These are phyloP conservation scores for Otus sunia DNA, from an alignment of 2,113 vertebrate species.

Conservation along the genomic window DNA sequence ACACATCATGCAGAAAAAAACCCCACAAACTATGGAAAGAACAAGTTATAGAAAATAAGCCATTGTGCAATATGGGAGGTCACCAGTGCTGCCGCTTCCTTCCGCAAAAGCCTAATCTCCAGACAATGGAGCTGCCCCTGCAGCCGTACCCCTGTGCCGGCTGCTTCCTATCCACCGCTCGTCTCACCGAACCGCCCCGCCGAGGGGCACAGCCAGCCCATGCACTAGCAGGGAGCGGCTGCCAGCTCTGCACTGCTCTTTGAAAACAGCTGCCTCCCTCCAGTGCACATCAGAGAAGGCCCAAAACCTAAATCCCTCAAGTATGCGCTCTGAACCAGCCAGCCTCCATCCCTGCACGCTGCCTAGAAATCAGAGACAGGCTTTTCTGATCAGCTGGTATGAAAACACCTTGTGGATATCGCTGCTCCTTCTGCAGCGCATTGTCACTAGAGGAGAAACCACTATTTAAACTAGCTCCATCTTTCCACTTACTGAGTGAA, in stretches of 20 bases:
- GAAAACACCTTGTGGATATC: background rate
- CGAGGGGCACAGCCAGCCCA: background rate
- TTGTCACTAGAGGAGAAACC: background rate
- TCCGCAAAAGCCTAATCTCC: background rate
- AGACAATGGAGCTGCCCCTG: background rate
- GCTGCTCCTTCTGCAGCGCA: background rate
- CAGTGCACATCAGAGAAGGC: rapidly evolving
- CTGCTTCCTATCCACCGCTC: background rate
- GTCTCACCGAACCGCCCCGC: background rate
- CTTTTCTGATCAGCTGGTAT: background rate
- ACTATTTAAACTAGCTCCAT: background rate
- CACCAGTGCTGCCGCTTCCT: background rate
- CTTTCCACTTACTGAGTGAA: background rate
- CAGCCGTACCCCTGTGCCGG: background rate
- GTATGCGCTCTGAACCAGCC: background rate
- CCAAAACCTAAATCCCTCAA: background rate
- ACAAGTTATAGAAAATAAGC: background rate
- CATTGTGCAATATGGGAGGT: background rate
- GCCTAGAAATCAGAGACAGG: background rate
- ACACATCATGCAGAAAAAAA: background rate
- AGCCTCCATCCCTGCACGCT: background rate
- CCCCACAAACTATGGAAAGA: background rate
- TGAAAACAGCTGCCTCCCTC: background rate
- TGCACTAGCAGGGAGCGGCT: background rate
- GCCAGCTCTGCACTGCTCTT: background rate